Conservation (phyloP, 2,113 vertebrate species). For the Eptesicus fuscus region DNA sequence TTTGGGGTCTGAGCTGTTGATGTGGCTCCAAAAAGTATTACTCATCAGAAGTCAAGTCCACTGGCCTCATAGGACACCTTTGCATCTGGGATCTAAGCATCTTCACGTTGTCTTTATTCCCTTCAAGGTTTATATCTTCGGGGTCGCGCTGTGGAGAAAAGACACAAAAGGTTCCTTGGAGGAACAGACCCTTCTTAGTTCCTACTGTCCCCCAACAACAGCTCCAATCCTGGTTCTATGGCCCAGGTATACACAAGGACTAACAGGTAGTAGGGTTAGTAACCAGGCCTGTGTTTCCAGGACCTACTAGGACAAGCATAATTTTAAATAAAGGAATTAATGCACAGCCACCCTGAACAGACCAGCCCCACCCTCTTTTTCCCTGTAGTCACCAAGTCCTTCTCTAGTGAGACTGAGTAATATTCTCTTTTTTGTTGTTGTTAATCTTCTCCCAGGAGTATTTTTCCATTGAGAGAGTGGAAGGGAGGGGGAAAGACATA, state of each 20-base stretch:
- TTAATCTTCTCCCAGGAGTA: too few relatives aligned
- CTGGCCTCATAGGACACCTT: neutral
- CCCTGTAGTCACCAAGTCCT: neutral
- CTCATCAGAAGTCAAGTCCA: constrained; percentile 39
- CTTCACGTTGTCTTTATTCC: constrained; percentile 59
- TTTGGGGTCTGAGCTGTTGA: neutral
- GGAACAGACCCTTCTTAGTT: neutral
- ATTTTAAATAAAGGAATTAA: neutral
- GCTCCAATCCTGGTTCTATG: neutral
- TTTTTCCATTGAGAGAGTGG: too few relatives aligned
- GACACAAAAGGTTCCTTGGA: neutral
- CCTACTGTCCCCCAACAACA: neutral
- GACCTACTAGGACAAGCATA: neutral
- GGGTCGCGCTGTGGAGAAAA: constrained; percentile 83
- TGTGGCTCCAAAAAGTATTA: neutral
- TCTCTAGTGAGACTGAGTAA: neutral
- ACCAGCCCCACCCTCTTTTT: neutral
- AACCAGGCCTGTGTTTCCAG: neutral
- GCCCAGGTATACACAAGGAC: neutral
- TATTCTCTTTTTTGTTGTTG: neutral
- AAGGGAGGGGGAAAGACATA: too few relatives aligned
- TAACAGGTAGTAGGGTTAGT: neutral
- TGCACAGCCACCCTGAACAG: neutral
- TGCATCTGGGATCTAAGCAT: neutral
- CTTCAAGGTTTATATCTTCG: constrained; percentile 75